Percentiles rank a stretch among this genome's conserved stretches.
These are phyloP conservation scores for Heliconius ethilla DNA, from an alignment of 2,888 invertebrate genomes.

Conservation along the genomic window DNA sequence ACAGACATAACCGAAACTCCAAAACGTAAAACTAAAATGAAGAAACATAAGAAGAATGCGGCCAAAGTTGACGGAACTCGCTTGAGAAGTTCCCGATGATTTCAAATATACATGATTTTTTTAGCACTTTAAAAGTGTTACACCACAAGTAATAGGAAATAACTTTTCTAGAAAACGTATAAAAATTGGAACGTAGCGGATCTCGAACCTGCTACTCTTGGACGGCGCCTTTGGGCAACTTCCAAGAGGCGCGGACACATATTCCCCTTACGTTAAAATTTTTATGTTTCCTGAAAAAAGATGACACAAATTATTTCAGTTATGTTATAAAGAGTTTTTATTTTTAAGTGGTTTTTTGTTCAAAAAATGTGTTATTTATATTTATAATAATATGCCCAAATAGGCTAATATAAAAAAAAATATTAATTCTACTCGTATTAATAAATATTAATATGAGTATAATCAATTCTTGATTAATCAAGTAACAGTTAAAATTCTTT, in stretches of 20 bases:
- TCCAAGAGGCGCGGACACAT: too few relatives aligned
- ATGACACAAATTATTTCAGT: neutral
- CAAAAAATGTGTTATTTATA: too few relatives aligned
- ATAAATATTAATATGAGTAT: neutral
- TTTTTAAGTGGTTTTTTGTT: neutral
- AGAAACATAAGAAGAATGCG: conserved; percentile 59
- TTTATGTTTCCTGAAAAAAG: too few relatives aligned
- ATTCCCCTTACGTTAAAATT: too few relatives aligned
- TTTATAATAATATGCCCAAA: too few relatives aligned
- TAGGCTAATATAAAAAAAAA: too few relatives aligned
- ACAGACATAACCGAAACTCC: conserved; percentile 53
- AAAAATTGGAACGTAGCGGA: too few relatives aligned
- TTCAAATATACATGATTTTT: neutral
- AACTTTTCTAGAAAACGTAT: too few relatives aligned
- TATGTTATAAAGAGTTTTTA: neutral
- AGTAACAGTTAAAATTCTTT: conserved; percentile 6
- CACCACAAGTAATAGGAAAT: too few relatives aligned
- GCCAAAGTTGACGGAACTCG: conserved; percentile 64
- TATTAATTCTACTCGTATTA: too few relatives aligned
- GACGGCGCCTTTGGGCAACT: too few relatives aligned
- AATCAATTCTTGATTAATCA: neutral
- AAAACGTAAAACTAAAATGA: conserved; percentile 57
- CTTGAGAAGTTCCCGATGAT: conserved; percentile 80
- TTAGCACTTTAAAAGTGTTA: neutral
- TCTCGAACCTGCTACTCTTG: too few relatives aligned